Percentiles rank a stretch among this genome's conserved stretches.
These are phyloP conservation scores for Hemitrygon akajei DNA, from an alignment of 2,797 vertebrate species.

Conservation along the genomic window DNA sequence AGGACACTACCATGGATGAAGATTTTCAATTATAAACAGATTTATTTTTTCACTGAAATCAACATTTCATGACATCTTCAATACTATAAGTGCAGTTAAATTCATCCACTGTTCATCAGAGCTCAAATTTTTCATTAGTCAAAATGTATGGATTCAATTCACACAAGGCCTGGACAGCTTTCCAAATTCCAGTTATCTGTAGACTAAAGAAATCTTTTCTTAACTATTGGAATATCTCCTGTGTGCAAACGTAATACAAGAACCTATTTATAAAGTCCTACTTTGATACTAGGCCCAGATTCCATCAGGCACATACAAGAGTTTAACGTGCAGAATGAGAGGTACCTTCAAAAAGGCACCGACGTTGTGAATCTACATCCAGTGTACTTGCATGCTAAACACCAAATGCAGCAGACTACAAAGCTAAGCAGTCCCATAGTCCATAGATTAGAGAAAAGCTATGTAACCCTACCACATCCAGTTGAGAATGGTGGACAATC, in stretches of 20 bases:
- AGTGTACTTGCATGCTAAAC: not conserved
- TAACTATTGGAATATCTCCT: not conserved
- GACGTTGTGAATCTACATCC: not conserved
- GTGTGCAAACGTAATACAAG: not conserved
- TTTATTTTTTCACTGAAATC: not conserved
- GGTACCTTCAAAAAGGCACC: not conserved
- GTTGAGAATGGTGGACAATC: slow-evolving; percentile 16
- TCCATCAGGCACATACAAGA: not conserved
- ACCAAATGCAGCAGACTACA: slow-evolving; percentile 1
- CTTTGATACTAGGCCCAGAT: not conserved
- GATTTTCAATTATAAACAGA: not conserved
- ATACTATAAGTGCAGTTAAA: not conserved
- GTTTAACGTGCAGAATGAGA: no score
- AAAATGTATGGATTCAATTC: not conserved
- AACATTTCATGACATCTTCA: not conserved
- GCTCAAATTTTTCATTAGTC: not conserved
- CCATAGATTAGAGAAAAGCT: slow-evolving; percentile 31
- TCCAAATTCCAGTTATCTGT: not conserved
- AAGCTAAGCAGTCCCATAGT: not conserved
- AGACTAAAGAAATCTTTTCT: not conserved
- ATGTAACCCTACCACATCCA: slow-evolving; percentile 18
- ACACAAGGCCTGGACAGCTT: not conserved
- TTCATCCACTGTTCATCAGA: not conserved
- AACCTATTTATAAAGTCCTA: not conserved
- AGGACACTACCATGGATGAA: not conserved